Base-by-base conservation (phyloP, 2,113 vertebrate species). In the Haliaeetus leucogaster region DNA sequence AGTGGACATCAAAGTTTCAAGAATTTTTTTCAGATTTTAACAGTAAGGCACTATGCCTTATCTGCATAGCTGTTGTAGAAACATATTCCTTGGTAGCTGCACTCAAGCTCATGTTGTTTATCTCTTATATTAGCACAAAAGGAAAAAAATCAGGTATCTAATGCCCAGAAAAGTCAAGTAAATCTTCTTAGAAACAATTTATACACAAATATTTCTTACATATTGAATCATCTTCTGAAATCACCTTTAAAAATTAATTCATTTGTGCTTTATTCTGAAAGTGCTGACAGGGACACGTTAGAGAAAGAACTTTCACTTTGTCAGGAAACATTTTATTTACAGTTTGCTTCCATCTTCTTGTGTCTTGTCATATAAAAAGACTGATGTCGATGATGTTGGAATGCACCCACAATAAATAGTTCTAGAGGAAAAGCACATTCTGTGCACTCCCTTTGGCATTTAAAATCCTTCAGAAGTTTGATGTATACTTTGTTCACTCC, bases 281-380 rank as follows among this genome's bases (percentile, higher is more conserved):
- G 10, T 61, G 43, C 14, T 90, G 52, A 86, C 13, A 66, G 19
- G 7, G 14, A 2, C 5, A 90, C 34, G 29, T 13, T 50, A 45
- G 25, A 73, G 45, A 61, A 68, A 68, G 6, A n/a, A 36, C 12
- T 53, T 85, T 20, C 13, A 66, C 26, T 88, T 76, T 58, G 11
- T 62, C 6, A 63, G n/a, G 16, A 81, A 68, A 45, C 7, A 68
- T 45, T 86, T 89, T 85, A 65, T 91, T 93, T 85, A 45, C 32
- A 43, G 4, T 43, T 59, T 82, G 2, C 6, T 85, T 67, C 22
- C 27, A 29, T 89, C 38, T 79, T 93, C 87, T 93, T 97, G 70
- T 86, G 53, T 93, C 59, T 85, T 97, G 71, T 94, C 73, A 82
- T 83, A 52, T 77, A 94, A 65, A 62, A 93, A 96, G 73, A 94